These are phyloP conservation scores for Denticeps clupeoides DNA, from an alignment of 2,797 vertebrate genomes.

Conservation along the genomic window DNA sequence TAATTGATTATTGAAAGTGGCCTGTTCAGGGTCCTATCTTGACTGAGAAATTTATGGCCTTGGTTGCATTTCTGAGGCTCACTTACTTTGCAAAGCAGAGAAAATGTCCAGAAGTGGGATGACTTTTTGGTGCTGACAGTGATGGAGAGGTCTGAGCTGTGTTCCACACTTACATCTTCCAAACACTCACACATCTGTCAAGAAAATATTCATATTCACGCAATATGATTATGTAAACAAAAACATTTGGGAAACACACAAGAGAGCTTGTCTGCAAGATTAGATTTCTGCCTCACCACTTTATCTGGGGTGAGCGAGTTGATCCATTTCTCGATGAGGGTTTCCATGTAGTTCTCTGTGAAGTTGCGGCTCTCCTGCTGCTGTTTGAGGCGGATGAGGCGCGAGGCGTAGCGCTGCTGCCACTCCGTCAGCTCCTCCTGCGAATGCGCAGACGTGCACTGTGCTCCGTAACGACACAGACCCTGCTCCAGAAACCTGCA, in stretches of 20 bases:
- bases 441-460: constrained; percentile 97
- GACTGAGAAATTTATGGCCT: too few relatives aligned
- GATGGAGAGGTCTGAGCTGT: constrained; percentile 80
- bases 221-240: neutral
- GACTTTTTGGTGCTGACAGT: constrained; percentile 94
- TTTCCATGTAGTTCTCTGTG: constrained; percentile 94
- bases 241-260: neutral
- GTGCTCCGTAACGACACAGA: constrained; percentile 92
- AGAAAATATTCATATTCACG: constrained; percentile 4
- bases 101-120: constrained; percentile 90
- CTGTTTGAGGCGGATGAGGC: constrained; percentile 89
- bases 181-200: constrained; percentile 86
- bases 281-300: constrained; percentile 72
- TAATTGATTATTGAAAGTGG: too few relatives aligned
- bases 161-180: constrained; percentile 87
- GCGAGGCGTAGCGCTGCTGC: constrained; percentile 94
- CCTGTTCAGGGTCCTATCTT: too few relatives aligned
- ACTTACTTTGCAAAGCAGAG: constrained; percentile 92
- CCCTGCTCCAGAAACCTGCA: constrained; percentile 93
- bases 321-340: constrained; percentile 99
- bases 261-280: too few relatives aligned
- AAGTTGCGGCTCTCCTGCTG: constrained; percentile 94
- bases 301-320: constrained; percentile 94
- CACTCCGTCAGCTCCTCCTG: constrained; percentile 96
- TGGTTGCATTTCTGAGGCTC: too few relatives aligned